These are phyloP conservation scores for Muraenolepis orangiensis DNA, from an alignment of 2,797 vertebrate species.

Conservation along the genomic window DNA sequence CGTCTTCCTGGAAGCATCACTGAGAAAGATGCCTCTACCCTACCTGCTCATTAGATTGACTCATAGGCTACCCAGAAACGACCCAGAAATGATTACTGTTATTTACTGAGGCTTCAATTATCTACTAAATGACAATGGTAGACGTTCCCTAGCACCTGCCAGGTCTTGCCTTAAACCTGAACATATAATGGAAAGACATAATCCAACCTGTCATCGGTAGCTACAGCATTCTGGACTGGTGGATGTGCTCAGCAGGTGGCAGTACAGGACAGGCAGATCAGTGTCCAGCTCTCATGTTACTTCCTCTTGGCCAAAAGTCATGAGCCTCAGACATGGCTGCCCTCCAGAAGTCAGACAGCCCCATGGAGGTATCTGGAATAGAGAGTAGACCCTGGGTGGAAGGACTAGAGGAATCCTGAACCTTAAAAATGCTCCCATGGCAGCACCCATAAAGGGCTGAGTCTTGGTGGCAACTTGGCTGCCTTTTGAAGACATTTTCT, in stretches of 20 bases:
- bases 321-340: constrained; percentile 51
- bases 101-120: neutral
- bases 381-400: constrained; percentile 15
- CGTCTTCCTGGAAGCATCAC: too few relatives aligned
- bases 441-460: neutral
- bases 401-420: neutral
- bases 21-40: neutral
- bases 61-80: neutral
- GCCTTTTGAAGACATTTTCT: neutral
- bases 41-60: neutral
- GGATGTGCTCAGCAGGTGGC: constrained; percentile 44
- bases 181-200: neutral
- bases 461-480: neutral
- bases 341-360: constrained; percentile 41
- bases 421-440: too few relatives aligned
- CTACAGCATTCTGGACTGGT: neutral
- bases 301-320: constrained; percentile 43
- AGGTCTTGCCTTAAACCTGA: neutral
- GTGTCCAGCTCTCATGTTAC: constrained; percentile 30
- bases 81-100: neutral
- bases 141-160: neutral
- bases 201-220: neutral
- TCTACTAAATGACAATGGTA: neutral
- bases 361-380: constrained; percentile 22
- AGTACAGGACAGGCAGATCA: constrained; percentile 6